Evolutionary conservation across 2,888 invertebrate genomes (phyloP).

Genomic region (Stenotaenia linearis): DNA sequence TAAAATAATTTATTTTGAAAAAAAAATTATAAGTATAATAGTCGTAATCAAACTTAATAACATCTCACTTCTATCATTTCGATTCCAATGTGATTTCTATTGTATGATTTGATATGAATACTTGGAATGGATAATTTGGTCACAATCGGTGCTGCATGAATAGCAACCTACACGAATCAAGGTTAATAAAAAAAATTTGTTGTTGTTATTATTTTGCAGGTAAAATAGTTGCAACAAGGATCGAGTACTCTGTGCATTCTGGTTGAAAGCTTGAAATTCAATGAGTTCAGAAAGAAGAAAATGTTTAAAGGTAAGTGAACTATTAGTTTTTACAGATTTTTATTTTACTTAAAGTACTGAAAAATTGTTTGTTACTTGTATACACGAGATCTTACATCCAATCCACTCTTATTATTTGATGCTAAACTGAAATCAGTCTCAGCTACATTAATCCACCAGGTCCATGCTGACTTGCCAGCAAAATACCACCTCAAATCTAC

Average conservation of each 20-base stretch:
- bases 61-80: not conserved
- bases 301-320: no score
- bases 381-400: not conserved
- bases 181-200: not conserved
- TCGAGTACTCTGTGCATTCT: no score
- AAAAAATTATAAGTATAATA: no score
- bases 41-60: not conserved
- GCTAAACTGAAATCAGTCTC: not conserved
- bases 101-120: not conserved
- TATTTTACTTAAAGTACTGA: no score
- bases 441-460: not conserved
- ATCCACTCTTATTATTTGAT: not conserved
- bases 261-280: no score
- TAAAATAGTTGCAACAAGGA: no score
- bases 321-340: no score
- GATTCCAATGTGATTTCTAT: not conserved
- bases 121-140: not conserved
- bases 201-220: not conserved
- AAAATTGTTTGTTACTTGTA: not conserved
- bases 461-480: not conserved
- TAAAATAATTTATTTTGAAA: not conserved
- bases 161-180: not conserved
- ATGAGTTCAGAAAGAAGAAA: no score
- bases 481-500: not conserved
- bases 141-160: not conserved